Base-by-base conservation (phyloP, 2,113 vertebrate genomes). In the Panthera tigris region DNA sequence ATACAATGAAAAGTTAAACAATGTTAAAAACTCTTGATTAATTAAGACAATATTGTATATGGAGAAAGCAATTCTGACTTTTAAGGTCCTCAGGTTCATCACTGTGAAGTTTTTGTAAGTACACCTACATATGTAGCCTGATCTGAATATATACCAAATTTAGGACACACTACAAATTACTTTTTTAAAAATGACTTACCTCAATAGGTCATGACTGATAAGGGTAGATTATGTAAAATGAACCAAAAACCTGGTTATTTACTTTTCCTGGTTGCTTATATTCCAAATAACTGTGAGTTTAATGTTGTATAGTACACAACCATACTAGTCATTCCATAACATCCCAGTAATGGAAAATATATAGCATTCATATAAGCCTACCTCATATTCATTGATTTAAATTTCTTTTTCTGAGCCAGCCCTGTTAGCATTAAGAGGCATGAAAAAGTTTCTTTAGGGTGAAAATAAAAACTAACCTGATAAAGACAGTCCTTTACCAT, bases 241-340 rank as follows among this genome's bases (percentile, higher is more conserved):
- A 76, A 65, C 39, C 10, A 65, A 95, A 93, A 84, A 81, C 33
- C 33, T 91, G 61, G 13, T 82, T 86, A 61, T 87, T 91, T 93
- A 27, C 79, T 88, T 91, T 93, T 63, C 89, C 45, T 82, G 57
- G 23, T 84, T 89, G 39, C 6, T 96, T 29, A 82, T 66, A 65
- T 94, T 93, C 55, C 87, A 97, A 89, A 57, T 95, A 92, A 92
- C n/a, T 66, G 9, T 90, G 45, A 92, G 21, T 96, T 97, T 78
- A 89, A 81, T 66, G 69, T 66, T 92, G 66, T 81, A 74, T 10
- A 94, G 41, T 66, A 78, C 65, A 92, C 2, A 95, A 55, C 19
- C 52, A 85, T 41, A 31, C 23, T 81, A 8, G 81, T 92, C 50
- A 80, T 73, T 97, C 76, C 19, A 0, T 82, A 89, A 87, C n/a